Evolutionary conservation across 2,888 invertebrate genomes (phyloP), one percentile per base, ranked within the genome.

Genomic region (Scaeva pyrastri): DNA sequence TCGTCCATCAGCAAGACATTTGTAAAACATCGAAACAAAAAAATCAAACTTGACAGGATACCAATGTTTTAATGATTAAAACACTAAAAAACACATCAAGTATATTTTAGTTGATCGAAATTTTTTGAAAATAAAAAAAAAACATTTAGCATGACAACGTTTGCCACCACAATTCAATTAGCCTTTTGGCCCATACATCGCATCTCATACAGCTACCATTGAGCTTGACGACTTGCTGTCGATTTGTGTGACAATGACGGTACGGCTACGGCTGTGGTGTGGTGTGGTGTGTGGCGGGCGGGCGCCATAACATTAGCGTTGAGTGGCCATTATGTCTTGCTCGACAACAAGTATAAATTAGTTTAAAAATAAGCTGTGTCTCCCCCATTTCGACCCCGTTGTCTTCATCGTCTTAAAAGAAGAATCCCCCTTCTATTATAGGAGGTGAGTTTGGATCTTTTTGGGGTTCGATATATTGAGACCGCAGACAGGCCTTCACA

Each of bases 111-210:
- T n/a, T 43, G 66, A 70, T 60, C 45, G 55, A 50, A 73, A 60
- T 60, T 43, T 43, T 39, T 12, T n/a, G 0, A 2, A 39, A 36
- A 39, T 74, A 43, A 56, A 64, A 48, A 52, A 36, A 55, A 5
- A 52, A 31, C 31, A 31, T 31, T 31, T 31, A 73, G 36, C 74
- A 68, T 48, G 66, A 31, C 55, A n/a, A n/a, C 39, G 11, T 26
- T 64, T 39, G 43, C 74, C 72, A 26, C 74, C 66, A 80, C 80
- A 80, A 72, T 72, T 80, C 84, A 84, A 84, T 84, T 84, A 84
- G 80, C 84, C 75, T 58, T 75, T 71, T 52, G 75, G 64, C 74
- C 64, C 74, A 76, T 84, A 48, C 50, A 62, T 41, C 50, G n/a
- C 70, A 55, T 23, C 45, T 11, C 16, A 60, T 31, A 21, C 73